phyloP scores from a whole-genome alignment of 2,888 invertebrate genomes.

The Lepidonotus clava region DNA sequence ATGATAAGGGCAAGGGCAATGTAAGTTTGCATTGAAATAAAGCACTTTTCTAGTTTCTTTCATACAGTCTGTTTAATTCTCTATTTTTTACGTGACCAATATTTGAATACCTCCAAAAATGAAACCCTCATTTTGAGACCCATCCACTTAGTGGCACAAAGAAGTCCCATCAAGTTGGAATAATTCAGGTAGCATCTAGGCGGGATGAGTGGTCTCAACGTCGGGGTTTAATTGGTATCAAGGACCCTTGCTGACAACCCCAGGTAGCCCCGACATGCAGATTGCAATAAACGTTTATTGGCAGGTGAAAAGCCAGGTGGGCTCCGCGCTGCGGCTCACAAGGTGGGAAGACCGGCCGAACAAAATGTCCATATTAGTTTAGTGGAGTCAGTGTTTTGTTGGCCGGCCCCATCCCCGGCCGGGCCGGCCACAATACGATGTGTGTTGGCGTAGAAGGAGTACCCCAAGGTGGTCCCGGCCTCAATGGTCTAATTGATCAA shows the following conservation, averaged over 20 bases:
- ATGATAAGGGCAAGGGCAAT: too few species aligned
- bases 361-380: slow-evolving; percentile 49
- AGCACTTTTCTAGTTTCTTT: too few species aligned
- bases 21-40: too few species aligned
- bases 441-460: neutral
- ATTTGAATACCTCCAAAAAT: too few species aligned
- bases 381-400: neutral
- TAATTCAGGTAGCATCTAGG: neutral
- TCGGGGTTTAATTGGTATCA: neutral
- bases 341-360: neutral
- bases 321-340: too few species aligned
- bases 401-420: neutral
- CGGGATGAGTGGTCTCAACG: neutral
- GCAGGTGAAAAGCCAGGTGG: slow-evolving; percentile 22
- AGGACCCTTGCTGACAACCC: neutral
- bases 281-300: neutral
- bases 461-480: neutral
- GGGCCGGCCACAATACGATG: neutral
- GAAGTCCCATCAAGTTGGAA: neutral
- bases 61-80: too few species aligned
- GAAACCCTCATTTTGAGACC: too few species aligned
- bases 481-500: slow-evolving; percentile 36
- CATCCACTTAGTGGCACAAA: too few species aligned
- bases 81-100: too few species aligned
- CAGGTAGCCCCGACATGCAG: neutral